Base-by-base conservation (phyloP, 2,113 vertebrate species). In the Chaetodon trifascialis region DNA sequence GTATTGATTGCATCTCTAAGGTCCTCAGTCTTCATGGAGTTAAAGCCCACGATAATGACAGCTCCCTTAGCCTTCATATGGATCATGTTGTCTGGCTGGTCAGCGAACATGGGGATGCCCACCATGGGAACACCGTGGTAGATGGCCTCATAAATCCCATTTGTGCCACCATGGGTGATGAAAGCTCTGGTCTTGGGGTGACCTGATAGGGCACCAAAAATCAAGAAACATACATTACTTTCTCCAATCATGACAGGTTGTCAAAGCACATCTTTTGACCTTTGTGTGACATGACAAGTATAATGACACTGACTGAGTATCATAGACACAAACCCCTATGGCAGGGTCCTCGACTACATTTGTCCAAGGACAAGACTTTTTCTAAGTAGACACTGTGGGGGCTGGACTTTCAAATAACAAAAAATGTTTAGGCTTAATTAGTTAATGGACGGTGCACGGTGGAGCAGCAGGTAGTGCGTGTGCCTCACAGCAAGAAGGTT, bases 81-180 rank as follows among this genome's bases (percentile, higher is more conserved):
- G 72, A 90, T 84, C 2, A 98, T 89, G 89, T 99, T 99, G 77
- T 97, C 96, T 0, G 94, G 95, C 90, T 99, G 97, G 47, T 98
- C 97, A 0, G 60, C 96, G 49, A 98, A 98, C 78, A 98, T 36
- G 19, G 98, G 97, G 19, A 98, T 91, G 5, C 97, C 98, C 71
- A 99, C 95, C 94, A 99, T 95, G 0, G 97, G 98, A 25, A 98
- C 84, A 0, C 96, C 96, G 0, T 99, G 97, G 84, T 97, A 98
- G 86, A 99, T 99, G 36, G 97, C 97, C 92, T 99, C 97, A 21
- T 98, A 99, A 56, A 99, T 93, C 1, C 97, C 97, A 25, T 99
- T 98, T n/a, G 97, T 95, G 55, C 98, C 97, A 16, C 97, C 97
- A 0, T 99, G 97, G 46, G 97, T 98, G 76, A 98, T 95, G 69